These are phyloP conservation scores for Myrmophylax atrothorax DNA, from an alignment of 2,113 vertebrate species.

Conservation along the genomic window DNA sequence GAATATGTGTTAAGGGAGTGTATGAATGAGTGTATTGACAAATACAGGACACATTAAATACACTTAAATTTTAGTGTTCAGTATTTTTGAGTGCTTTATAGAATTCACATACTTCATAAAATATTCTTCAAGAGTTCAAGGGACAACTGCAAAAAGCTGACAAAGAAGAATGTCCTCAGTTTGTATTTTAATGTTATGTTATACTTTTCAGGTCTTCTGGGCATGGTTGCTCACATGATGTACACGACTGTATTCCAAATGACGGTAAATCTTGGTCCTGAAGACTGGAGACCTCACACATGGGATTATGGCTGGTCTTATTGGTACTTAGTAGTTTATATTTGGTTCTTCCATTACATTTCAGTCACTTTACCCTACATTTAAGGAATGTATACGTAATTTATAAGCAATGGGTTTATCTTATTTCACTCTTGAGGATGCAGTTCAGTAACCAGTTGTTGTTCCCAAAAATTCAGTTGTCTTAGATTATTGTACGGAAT, in stretches of 20 bases:
- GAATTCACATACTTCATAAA: neutral
- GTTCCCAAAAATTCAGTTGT: neutral
- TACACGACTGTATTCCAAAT: conserved; percentile 98
- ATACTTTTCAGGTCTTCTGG: conserved; percentile 85
- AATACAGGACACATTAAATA: neutral
- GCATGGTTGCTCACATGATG: conserved; percentile 99
- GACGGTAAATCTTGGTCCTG: conserved; percentile 94
- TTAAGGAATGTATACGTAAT: neutral
- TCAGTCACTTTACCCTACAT: neutral
- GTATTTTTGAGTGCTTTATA: neutral
- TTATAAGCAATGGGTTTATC: neutral
- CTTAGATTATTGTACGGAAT: neutral
- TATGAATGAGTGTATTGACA: neutral
- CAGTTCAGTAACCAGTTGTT: neutral
- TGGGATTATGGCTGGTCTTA: conserved; percentile 99
- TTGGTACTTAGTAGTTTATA: conserved; percentile 78
- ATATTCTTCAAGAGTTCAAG: neutral
- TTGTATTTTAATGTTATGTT: neutral
- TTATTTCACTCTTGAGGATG: neutral
- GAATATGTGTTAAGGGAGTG: neutral
- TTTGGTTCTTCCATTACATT: neutral
- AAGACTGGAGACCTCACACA: conserved; percentile 96
- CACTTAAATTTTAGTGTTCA: neutral
- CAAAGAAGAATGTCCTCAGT: neutral
- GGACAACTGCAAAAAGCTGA: neutral